Percentiles rank a stretch among this genome's conserved stretches.
Conservation (phyloP, 2,113 vertebrate genomes). For the Mus pahari region DNA sequence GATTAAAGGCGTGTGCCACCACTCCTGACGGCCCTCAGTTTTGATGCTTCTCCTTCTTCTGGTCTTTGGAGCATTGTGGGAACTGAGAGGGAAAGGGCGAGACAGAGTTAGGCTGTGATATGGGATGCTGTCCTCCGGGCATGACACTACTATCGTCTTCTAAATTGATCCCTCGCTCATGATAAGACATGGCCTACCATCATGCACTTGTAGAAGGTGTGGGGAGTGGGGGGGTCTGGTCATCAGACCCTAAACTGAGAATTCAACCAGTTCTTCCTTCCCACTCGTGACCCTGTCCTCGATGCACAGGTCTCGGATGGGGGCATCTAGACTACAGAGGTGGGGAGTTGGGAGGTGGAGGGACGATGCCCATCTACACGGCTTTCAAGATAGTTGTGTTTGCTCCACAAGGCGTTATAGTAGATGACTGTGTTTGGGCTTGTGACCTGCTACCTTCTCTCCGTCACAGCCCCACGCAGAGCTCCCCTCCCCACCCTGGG, state of each 20-base stretch:
- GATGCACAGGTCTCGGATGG: too few relatives aligned
- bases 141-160: not conserved
- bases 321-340: not conserved
- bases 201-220: not conserved
- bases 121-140: not conserved
- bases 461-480: not conserved
- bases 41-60: not conserved
- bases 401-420: not conserved
- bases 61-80: not conserved
- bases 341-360: not conserved
- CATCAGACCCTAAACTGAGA: not conserved
- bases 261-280: too few relatives aligned
- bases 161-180: not conserved
- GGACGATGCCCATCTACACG: too few relatives aligned
- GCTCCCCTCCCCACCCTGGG: not conserved
- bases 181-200: not conserved
- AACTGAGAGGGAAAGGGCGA: not conserved
- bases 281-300: not conserved
- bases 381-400: not conserved
- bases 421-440: not conserved
- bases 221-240: fast-evolving
- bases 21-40: not conserved
- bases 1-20: too few relatives aligned
- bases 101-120: not conserved
- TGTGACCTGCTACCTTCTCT: not conserved